Evolutionary conservation across 2,888 invertebrate species (phyloP), one percentile per base, ranked within the genome.

Genomic region (Holacanthella duospinosa): DNA sequence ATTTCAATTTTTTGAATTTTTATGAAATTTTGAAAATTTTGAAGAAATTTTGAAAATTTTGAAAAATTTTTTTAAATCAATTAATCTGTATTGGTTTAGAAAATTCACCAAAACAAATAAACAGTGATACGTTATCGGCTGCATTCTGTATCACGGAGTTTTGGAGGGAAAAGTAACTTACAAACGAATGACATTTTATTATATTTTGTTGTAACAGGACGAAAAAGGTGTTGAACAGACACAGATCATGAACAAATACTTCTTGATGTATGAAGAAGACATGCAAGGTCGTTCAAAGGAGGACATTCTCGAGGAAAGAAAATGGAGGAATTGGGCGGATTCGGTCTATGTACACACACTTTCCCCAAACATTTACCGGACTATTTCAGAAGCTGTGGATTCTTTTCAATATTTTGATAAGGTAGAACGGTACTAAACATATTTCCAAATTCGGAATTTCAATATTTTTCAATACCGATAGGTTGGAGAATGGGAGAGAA

Each of bases 281-380:
- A 43, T 25, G 21, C 19, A 56, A 27, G 55, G 28, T 36, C 24
- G 43, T 24, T 65, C 72, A n/a, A 75, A 75, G 63, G 76, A 75
- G 74, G 73, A 69, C 56, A 70, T 77, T 55, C 65, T 73, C 48
- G 87, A 89, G 71, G 97, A 97, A 78, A 83, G 93, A 43, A 87
- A 91, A 75, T 99, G 97, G 97, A 83, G 99, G 57, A 84, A 86
- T 75, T 99, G 99, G 99, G 89, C 88, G 0, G 99, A 99, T 77
- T 83, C 85, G 58, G 85, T 87, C 48, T 81, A 96, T 1, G 94
- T 99, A 0, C 97, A 96, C 76, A 85, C 87, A 0, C 80, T 99
- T 43, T 96, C 97, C 0, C 99, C 99, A 0, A 99, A 99, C 78
- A 93, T 96, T 29, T 99, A 99, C 76, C 84, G 95, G 64, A 90